Evolutionary conservation across 2,113 vertebrate genomes (phyloP).

Genomic region (Plectropomus leopardus): DNA sequence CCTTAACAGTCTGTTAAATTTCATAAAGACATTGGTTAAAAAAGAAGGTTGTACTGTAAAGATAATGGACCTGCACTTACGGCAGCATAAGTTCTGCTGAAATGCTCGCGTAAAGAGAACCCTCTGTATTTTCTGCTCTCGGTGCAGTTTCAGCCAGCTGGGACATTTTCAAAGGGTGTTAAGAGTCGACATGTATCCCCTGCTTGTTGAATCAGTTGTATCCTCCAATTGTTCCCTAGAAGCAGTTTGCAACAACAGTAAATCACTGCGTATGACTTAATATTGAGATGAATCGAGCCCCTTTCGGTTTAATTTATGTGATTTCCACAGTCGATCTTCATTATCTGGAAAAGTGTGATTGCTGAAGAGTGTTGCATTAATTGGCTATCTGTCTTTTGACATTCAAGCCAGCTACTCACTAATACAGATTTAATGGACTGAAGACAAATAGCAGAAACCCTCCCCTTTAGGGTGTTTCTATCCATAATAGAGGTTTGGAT

Average conservation of each 20-base stretch:
- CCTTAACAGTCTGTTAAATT: too few relatives aligned
- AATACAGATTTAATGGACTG: too few relatives aligned
- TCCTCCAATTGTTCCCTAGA: conserved; percentile 32
- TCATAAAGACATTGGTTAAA: background rate
- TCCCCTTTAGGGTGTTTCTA: conserved; percentile 47
- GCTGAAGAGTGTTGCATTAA: conserved; percentile 66
- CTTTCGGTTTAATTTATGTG: conserved; percentile 52
- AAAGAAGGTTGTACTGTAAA: background rate
- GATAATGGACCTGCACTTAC: background rate
- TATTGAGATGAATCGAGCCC: conserved; percentile 60
- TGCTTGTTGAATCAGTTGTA: conserved; percentile 20
- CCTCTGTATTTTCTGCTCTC: background rate
- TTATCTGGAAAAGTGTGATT: conserved; percentile 69
- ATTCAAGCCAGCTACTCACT: too few relatives aligned
- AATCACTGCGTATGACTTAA: conserved; percentile 38
- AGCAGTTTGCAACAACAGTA: conserved; percentile 15
- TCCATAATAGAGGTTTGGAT: conserved; percentile 46
- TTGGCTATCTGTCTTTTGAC: conserved; percentile 72
- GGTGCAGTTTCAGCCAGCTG: background rate
- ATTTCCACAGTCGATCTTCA: conserved; percentile 69
- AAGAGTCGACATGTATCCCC: background rate
- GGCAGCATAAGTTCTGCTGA: background rate
- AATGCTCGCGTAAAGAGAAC: background rate
- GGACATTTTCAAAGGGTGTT: background rate
- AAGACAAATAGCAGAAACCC: conserved; percentile 64